Evolutionary conservation across 2,113 vertebrate species (phyloP), one percentile per base, ranked within the genome.

Genomic region (Excalfactoria chinensis): DNA sequence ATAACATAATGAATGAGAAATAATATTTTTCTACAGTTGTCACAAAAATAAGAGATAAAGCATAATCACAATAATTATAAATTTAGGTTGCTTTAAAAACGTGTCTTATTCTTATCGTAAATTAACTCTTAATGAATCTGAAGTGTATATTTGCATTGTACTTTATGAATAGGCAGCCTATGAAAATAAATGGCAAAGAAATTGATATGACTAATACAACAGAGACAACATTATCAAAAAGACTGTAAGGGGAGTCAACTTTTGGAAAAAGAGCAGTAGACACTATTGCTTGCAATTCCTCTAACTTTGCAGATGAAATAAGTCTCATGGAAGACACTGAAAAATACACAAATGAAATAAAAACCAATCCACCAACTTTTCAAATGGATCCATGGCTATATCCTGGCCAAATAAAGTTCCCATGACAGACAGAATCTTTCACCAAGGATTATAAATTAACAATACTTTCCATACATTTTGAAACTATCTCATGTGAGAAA

Each of bases 401-500:
- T 86, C 22, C 49, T 72, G 64, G 49, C 53, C 58, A 82, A 88
- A 76, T 59, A 49, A 81, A 59, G 34, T 56, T 93, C n/a, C 76
- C 40, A 28, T 64, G 69, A 80, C 43, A 83, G 69, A 80, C 43
- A 83, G 34, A 92, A 72, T 84, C 40, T 86, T 95, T 84, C 66
- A 78, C 41, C 62, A 21, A 34, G 64, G 23, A 58, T 26, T 35
- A 69, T 16, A 90, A 91, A 79, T 92, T 86, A 92, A 76, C 19
- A 58, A 34, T 44, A 84, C 13, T 49, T 94, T 94, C 80, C 40
- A 81, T 59, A 75, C 6, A 77, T 84, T 88, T 93, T 90, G 66
- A 90, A 88, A 75, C 25, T 32, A 5, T 37, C 75, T 37, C 12
- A 56, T 20, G 17, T 72, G 55, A 70, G 78, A 84, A 94, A 75